Base-by-base conservation (phyloP, 1,140 invertebrate genomes). In the Drosophila yakuba region DNA sequence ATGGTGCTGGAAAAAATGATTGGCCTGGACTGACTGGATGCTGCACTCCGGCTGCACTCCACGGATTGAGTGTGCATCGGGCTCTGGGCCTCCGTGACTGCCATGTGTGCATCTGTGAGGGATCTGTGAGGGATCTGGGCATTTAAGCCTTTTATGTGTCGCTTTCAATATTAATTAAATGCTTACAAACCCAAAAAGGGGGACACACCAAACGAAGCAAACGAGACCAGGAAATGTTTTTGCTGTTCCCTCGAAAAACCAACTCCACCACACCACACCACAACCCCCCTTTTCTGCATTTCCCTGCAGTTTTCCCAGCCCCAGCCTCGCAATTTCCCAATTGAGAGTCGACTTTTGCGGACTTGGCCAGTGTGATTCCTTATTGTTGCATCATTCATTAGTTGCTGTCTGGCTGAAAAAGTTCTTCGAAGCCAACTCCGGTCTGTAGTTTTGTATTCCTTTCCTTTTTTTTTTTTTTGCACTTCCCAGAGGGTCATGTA, bases 151-250 rank as follows among this genome's bases (percentile, higher is more conserved):
- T 81, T 81, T 52, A 63, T 73, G 59, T 76, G 78, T 67, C 64
- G 73, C 66, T 76, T 81, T 73, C 78, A 77, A 59, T 63, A 81
- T 81, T 81, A 81, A 81, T 81, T 81, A 81, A 81, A 81, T 81
- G 73, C 78, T 80, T 73, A 73, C 57, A 73, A 73, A 80, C 57
- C 56, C 60, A 71, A 20, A 20, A 54, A 54, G 36, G 55, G 41
- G 41, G n/a, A 51, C 64, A 25, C 20, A 35, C 20, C 39, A 14
- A 47, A 69, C 51, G 51, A 54, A 54, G 17, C 38, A 43, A 57
- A 57, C 35, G 52, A 55, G 25, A 57, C 25, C 52, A 58, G 55
- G 52, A 32, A 58, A 61, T 61, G 50, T 39, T 28, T 20, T 20
- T 20, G 15, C 15, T 35, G 20, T 20, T 20, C 23, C 15, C 50